Percentiles rank a stretch among this genome's conserved stretches.
phyloP scores from a whole-genome alignment of 1,140 invertebrate species.

The Planococcus citri region DNA sequence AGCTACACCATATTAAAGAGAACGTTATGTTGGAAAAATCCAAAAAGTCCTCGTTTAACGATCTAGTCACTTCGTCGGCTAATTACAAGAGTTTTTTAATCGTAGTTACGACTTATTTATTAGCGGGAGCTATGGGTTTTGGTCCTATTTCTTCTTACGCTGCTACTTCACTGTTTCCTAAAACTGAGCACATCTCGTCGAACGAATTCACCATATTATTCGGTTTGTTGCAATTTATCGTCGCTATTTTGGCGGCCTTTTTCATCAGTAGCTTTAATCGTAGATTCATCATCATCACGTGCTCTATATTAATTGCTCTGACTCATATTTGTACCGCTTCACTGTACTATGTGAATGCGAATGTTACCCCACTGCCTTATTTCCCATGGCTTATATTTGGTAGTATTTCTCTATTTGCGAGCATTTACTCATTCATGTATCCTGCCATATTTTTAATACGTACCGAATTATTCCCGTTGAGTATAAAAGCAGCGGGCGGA shows the following conservation, averaged over 20 bases:
- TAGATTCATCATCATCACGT: slow-evolving; percentile 38
- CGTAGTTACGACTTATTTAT: slow-evolving; percentile 34
- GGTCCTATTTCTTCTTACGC: slow-evolving; percentile 27
- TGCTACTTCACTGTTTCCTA: slow-evolving; percentile 30
- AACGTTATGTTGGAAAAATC: slow-evolving; percentile 31
- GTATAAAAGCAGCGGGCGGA: slow-evolving; percentile 44
- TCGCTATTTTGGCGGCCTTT: slow-evolving; percentile 36
- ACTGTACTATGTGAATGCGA: slow-evolving; percentile 39
- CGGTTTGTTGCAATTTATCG: slow-evolving; percentile 31
- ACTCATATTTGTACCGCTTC: slow-evolving; percentile 28
- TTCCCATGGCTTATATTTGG: slow-evolving; percentile 39
- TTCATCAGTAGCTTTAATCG: slow-evolving; percentile 38
- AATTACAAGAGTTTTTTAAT: slow-evolving; percentile 38
- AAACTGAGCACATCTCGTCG: slow-evolving; percentile 20
- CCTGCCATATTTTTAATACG: slow-evolving; percentile 44
- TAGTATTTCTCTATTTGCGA: slow-evolving; percentile 44
- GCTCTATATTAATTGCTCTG: slow-evolving; percentile 36
- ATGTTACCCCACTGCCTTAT: slow-evolving; percentile 29
- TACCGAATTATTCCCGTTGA: slow-evolving; percentile 47
- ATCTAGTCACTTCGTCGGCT: slow-evolving; percentile 35
- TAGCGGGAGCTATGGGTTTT: slow-evolving; percentile 26
- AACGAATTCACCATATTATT: slow-evolving; percentile 27
- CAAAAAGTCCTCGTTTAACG: slow-evolving; percentile 33
- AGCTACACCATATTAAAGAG: slow-evolving; percentile 24
- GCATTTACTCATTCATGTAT: slow-evolving; percentile 40